These are phyloP conservation scores for Morone saxatilis DNA, from an alignment of 2,113 vertebrate genomes.

Conservation along the genomic window DNA sequence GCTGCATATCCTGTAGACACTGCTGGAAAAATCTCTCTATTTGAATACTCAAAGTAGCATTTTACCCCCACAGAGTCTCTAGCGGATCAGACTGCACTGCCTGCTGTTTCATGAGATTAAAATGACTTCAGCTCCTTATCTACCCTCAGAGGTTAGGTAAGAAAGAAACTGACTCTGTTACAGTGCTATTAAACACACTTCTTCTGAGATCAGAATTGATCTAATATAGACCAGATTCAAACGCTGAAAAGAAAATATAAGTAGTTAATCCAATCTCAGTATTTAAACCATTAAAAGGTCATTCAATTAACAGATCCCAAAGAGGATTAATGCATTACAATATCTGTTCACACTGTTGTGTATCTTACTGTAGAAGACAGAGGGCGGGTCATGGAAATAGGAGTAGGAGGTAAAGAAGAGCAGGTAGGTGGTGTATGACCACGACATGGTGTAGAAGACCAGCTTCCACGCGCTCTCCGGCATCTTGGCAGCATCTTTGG, in stretches of 20 bases:
- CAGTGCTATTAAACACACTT: neutral
- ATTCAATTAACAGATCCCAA: neutral
- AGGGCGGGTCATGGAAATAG: slow-evolving; percentile 94
- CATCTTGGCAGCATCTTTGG: slow-evolving; percentile 95
- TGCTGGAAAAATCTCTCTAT: slow-evolving; percentile 25
- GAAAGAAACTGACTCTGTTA: neutral
- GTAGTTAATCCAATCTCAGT: neutral
- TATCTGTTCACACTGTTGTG: neutral
- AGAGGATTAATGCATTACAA: neutral
- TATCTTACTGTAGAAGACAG: slow-evolving; percentile 91
- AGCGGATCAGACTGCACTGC: neutral
- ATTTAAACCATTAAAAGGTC: neutral
- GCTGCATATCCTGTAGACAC: neutral
- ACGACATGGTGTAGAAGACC: slow-evolving; percentile 93
- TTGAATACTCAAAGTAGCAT: slow-evolving; percentile 36
- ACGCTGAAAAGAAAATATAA: neutral
- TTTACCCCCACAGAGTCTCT: slow-evolving; percentile 26
- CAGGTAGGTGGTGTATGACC: slow-evolving; percentile 94
- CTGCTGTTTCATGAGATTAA: slow-evolving; percentile 39
- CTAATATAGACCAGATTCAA: neutral
- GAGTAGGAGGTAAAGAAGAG: slow-evolving; percentile 93
- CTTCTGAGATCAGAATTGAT: neutral
- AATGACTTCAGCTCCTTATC: slow-evolving; percentile 32
- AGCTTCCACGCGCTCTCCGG: slow-evolving; percentile 98
- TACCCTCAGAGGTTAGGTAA: neutral